These are phyloP conservation scores for Scomberomorus guttatus DNA, from an alignment of 2,797 vertebrate genomes.

Conservation along the genomic window DNA sequence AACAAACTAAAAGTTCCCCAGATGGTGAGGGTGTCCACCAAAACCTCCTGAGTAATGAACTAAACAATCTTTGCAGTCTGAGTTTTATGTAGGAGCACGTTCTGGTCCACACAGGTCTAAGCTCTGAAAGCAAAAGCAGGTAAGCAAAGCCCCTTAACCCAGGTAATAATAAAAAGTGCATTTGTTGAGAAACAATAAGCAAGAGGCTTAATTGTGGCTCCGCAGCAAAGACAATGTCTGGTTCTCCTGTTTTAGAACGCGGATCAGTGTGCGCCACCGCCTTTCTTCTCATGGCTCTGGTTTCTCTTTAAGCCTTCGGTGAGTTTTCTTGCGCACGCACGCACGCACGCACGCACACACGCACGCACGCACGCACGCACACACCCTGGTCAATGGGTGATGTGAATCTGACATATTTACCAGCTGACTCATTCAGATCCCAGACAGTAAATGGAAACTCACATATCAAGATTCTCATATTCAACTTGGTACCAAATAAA, in stretches of 20 bases:
- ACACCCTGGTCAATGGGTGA: conserved; percentile 3
- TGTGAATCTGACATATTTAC: conserved; percentile 62
- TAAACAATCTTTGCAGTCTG: neutral
- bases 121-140: too few species aligned
- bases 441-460: conserved; percentile 43
- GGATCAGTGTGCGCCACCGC: conserved; percentile 20
- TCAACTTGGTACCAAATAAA: conserved; percentile 9
- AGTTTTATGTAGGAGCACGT: too few species aligned
- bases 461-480: conserved; percentile 13
- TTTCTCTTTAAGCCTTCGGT: too few species aligned
- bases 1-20: neutral
- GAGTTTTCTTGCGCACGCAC: neutral
- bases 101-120: too few species aligned
- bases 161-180: too few species aligned
- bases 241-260: conserved; percentile 31
- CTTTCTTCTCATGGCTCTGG: too few species aligned
- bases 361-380: neutral
- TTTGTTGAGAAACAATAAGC: conserved; percentile 1
- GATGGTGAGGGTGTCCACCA: neutral
- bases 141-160: too few species aligned
- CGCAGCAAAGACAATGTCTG: conserved; percentile 9
- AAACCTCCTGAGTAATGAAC: conserved; percentile 1
- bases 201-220: conserved; percentile 1
- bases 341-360: too few species aligned
- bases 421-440: conserved; percentile 58